Conservation (phyloP, 2,113 vertebrate species). For the Hyperopisus bebe region DNA sequence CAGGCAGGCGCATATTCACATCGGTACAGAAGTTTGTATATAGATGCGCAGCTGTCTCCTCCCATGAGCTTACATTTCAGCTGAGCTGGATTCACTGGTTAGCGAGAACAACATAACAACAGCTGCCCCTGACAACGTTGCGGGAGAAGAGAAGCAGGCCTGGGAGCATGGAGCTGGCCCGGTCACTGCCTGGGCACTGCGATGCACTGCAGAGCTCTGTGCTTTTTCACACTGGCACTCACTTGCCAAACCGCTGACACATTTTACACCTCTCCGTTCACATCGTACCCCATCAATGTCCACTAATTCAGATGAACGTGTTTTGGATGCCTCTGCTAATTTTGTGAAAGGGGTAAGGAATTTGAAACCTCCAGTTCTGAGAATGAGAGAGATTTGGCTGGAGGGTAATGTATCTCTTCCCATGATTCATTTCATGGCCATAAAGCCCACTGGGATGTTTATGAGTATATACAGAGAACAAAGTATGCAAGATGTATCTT, state of each 20-base stretch:
- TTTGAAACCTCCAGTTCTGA: neutral
- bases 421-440: neutral
- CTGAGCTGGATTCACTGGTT: neutral
- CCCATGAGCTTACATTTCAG: neutral
- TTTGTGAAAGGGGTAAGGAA: neutral
- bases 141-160: neutral
- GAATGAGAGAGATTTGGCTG: neutral
- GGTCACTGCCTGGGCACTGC: neutral
- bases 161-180: neutral
- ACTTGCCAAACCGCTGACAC: neutral
- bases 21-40: neutral
- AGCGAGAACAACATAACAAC: neutral
- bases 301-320: neutral
- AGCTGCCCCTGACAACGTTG: neutral
- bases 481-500: neutral
- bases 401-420: neutral
- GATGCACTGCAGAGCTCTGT: neutral
- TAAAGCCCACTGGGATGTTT: neutral
- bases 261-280: neutral
- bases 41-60: neutral
- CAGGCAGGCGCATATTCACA: neutral
- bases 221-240: neutral
- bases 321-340: neutral
- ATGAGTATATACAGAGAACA: neutral
- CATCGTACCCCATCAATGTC: neutral